Evolutionary conservation across 30 jellyfish, hydroid and myxozoan species (phyloP), one percentile per base, ranked within the genome.

Genomic region (Rhopilema esculentum): DNA sequence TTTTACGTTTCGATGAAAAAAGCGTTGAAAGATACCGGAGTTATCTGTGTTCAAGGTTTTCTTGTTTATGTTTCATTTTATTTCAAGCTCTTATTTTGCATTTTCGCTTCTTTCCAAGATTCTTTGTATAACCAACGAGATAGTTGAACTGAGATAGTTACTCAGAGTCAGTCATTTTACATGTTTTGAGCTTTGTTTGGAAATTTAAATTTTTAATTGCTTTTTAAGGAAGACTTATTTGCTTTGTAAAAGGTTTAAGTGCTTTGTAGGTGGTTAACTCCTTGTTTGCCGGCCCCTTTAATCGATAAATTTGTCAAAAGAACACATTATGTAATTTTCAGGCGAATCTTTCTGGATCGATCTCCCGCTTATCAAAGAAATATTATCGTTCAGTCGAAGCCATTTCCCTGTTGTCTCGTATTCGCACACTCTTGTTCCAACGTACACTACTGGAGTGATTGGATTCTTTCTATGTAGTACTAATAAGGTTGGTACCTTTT

Each of bases 321-420:
- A n/a, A n/a, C n/a, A n/a, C n/a, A n/a, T n/a, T 23, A 27, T 64
- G 33, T 49, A n/a, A 8, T 21, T 87, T 66, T 9, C 71, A 93
- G 98, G 97, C 1, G 98, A 88, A 80, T 82, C 91, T 40, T 73
- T 85, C 61, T 93, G 97, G 97, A 30, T 79, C 0, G 97, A 89
- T 79, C 94, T 87, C 32, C 98, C 95, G 23, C 81, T 76, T 26
- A 93, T 93, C 79, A 78, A 84, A 74, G 87, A 85, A n/a, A 57
- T 88, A 18, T 57, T 93, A 25, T 29, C 83, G 22, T 88, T 85
- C 28, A 82, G 94, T 65, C 77, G 85, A 49, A 79, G 80, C 16
- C 86, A 50, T 27, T 93, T 88, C 62, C 96, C 96, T 0, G 89
- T 88, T 18, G 92, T 81, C 32, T 69, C 96, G 0, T 93, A 88